Percentiles rank a stretch among this genome's conserved stretches.
Evolutionary conservation across 37 sponge, comb jelly and placozoan species (phyloP).

Genomic region (Aphrocallistes beatrix): DNA sequence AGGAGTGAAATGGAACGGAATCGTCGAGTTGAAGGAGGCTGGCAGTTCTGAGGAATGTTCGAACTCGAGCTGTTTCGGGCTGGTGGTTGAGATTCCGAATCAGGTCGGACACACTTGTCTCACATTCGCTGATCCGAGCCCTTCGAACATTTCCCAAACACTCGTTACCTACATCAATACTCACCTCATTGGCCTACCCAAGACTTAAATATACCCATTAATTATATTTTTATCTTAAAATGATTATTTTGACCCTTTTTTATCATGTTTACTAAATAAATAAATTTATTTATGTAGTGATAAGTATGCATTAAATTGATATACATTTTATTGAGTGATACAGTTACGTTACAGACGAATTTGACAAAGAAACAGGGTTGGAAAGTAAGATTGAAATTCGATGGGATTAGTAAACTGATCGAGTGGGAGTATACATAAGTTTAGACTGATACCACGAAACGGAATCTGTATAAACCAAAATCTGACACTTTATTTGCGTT

Average conservation of each 20-base stretch:
- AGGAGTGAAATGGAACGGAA: neutral
- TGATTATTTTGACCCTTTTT: neutral
- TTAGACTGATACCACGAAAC: too few relatives aligned
- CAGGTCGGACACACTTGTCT: neutral
- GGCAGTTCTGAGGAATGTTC: neutral
- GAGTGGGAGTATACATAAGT: too few relatives aligned
- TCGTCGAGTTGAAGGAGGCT: neutral
- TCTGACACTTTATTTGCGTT: too few relatives aligned
- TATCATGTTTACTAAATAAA: neutral
- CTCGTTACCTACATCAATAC: neutral
- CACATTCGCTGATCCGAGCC: conserved; percentile 12
- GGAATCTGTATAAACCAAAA: too few relatives aligned
- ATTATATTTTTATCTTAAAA: neutral
- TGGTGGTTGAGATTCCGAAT: neutral
- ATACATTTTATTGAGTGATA: neutral
- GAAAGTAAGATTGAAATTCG: too few relatives aligned
- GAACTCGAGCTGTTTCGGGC: neutral
- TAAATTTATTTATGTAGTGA: neutral
- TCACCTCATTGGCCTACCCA: too few relatives aligned
- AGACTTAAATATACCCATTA: neutral
- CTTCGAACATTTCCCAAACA: neutral
- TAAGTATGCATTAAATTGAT: neutral
- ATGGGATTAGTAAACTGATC: too few relatives aligned
- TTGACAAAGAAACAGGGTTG: too few relatives aligned
- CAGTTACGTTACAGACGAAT: too few relatives aligned